A percentile compares a stretch with the other conserved stretches of the same genome.
These are phyloP conservation scores for Eucidaris tribuloides DNA, from an alignment of 35 echinoderm and acorn worm genomes.

Conservation along the genomic window DNA sequence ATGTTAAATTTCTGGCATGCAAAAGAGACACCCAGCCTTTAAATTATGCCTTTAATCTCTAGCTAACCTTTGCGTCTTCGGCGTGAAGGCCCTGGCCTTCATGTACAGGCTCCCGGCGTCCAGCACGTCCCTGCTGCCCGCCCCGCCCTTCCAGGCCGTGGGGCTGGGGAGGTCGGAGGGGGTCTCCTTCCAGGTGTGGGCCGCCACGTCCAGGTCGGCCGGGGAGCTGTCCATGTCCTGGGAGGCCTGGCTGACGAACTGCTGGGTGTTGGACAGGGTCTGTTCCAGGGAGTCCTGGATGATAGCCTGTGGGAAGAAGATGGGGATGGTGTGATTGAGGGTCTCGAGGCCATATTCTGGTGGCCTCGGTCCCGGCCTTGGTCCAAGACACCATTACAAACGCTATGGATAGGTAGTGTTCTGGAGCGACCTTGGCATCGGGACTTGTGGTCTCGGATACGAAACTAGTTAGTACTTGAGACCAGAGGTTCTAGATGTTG, in stretches of 20 bases:
- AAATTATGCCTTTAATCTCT: no score
- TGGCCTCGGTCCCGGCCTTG: no score
- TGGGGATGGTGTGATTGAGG: no score
- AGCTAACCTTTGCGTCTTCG: slow-evolving; percentile 79
- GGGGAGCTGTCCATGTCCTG: slow-evolving; percentile 43
- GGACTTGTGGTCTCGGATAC: no score
- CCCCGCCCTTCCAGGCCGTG: slow-evolving; percentile 59
- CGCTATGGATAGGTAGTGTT: no score
- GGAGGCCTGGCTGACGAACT: slow-evolving; percentile 38
- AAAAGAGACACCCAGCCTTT: no score
- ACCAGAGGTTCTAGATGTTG: no score
- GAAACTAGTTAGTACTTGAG: no score
- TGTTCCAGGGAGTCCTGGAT: slow-evolving; percentile 87
- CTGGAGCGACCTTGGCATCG: no score
- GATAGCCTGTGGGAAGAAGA: slow-evolving; percentile 77
- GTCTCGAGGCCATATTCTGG: no score
- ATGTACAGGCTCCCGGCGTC: slow-evolving; percentile 89
- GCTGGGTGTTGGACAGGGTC: slow-evolving; percentile 66
- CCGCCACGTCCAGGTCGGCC: slow-evolving; percentile 70
- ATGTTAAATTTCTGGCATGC: no score
- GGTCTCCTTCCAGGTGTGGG: slow-evolving; percentile 75
- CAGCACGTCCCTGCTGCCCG: slow-evolving; percentile 14
- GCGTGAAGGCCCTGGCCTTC: slow-evolving; percentile 95
- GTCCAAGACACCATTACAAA: no score
- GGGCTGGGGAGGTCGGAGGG: slow-evolving; percentile 70